phyloP scores from a whole-genome alignment of 2,113 vertebrate species.

The western clawed frog (Xenopus tropicalis) region DNA sequence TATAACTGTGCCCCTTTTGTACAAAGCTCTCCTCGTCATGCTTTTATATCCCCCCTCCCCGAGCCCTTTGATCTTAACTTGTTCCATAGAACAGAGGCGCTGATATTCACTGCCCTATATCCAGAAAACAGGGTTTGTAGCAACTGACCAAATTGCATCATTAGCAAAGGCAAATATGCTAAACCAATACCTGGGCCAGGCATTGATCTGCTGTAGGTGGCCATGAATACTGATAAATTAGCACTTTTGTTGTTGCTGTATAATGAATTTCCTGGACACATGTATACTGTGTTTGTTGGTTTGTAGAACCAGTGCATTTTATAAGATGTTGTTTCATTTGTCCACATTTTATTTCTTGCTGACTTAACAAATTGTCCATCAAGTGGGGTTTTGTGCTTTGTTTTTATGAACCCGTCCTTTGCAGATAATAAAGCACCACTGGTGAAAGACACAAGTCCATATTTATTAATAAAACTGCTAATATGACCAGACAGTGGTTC shows the following conservation, averaged over 20 bases:
- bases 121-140: too few relatives aligned
- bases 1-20: neutral
- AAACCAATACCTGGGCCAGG: too few relatives aligned
- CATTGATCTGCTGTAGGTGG: neutral
- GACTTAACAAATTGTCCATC: neutral
- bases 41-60: neutral
- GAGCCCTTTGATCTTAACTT: too few relatives aligned
- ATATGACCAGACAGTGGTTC: too few relatives aligned
- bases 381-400: neutral
- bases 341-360: slow-evolving; percentile 68
- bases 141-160: too few relatives aligned
- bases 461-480: too few relatives aligned
- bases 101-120: too few relatives aligned
- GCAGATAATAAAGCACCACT: neutral
- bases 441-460: neutral
- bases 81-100: too few relatives aligned
- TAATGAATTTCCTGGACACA: neutral
- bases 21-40: neutral
- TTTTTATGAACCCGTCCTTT: neutral
- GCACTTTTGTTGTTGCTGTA: neutral
- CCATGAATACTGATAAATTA: neutral
- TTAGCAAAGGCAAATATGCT: too few relatives aligned
- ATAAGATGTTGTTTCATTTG: slow-evolving; percentile 51
- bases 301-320: neutral
- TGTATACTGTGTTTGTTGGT: neutral